Evolutionary conservation across 35 echinoderm and acorn worm genomes (phyloP), one percentile per base, ranked within the genome.

Genomic region (Heliocidaris tuberculata): DNA sequence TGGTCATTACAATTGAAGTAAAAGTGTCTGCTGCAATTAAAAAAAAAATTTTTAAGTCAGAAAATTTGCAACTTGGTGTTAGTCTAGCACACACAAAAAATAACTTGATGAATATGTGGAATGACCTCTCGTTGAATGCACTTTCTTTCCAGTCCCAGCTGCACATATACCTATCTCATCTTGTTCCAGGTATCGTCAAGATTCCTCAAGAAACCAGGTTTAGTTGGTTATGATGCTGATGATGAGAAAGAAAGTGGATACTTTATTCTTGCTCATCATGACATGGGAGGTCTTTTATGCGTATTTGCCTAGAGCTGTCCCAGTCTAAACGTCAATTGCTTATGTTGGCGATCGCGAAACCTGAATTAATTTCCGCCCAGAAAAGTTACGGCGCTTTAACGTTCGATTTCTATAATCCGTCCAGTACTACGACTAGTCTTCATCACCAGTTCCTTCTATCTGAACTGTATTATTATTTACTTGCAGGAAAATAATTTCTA

Each of bases 331-430:
- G 31, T 47, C 87, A 47, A 89, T 89, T 89, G 87, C 87, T 89
- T 89, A 48, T 89, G 87, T 47, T 47, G 87, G 87, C 87, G 87
- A 47, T 89, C 31, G 87, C 21, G 17, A 32, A 47, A 48, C 87
- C 87, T 48, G 87, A 89, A 89, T 89, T 89, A 89, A 89, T 89
- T 89, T 89, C 87, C 87, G 87, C 31, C 87, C 87, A 89, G 32
- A 89, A 78, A 78, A 27, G 65, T 78, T 27, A n/a, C 65, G 27
- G 65, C 65, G 19, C 65, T 78, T 2, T 78, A n/a, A 7, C 65
- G 65, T 78, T 19, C 21, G 65, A 19, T 78, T 78, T n/a, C 21
- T 78, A 42, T 42, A 21, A 78, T 78, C 65, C 8, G 65, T 78
- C 65, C 21, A 78, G 65, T n/a, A 56, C 52, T 56, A 9, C 1